A percentile compares a stretch with the other conserved stretches of the same genome.
These are phyloP conservation scores for Megaceryle maxima DNA, from an alignment of 2,113 vertebrate genomes.

Conservation along the genomic window DNA sequence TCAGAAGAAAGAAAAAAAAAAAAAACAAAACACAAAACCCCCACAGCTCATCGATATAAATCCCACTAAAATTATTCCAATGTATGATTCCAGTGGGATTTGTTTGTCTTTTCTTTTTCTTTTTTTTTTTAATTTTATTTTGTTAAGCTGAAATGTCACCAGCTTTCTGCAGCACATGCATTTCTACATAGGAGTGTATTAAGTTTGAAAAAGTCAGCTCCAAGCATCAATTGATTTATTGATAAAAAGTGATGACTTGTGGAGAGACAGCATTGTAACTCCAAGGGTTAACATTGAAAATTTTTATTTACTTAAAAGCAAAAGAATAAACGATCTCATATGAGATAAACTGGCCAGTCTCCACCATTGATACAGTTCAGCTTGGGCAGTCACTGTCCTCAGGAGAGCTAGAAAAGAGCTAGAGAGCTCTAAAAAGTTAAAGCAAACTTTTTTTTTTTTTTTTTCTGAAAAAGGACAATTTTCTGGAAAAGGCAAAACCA, in stretches of 20 bases:
- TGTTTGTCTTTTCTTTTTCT: background rate
- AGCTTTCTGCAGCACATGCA: background rate
- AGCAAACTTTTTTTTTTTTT: background rate
- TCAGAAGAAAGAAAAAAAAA: constrained; percentile 1
- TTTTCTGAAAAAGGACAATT: background rate
- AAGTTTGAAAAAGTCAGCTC: background rate
- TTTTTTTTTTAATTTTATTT: background rate
- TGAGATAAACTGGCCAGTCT: background rate
- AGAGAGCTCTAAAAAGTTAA: background rate
- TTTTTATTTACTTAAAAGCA: background rate
- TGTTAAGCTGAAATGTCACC: background rate
- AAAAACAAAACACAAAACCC: background rate
- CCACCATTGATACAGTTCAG: background rate
- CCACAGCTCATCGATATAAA: constrained; percentile 29
- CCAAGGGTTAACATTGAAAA: background rate
- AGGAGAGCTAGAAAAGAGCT: background rate
- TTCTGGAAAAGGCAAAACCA: background rate
- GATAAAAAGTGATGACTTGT: background rate
- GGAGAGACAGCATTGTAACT: background rate
- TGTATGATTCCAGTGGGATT: constrained; percentile 20
- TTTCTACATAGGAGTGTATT: background rate
- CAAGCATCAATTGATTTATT: background rate
- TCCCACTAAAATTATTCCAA: constrained; percentile 24
- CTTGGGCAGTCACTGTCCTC: background rate
- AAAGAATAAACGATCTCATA: background rate